These are phyloP conservation scores for Scytalopus superciliaris DNA, from an alignment of 2,113 vertebrate species.

Conservation along the genomic window DNA sequence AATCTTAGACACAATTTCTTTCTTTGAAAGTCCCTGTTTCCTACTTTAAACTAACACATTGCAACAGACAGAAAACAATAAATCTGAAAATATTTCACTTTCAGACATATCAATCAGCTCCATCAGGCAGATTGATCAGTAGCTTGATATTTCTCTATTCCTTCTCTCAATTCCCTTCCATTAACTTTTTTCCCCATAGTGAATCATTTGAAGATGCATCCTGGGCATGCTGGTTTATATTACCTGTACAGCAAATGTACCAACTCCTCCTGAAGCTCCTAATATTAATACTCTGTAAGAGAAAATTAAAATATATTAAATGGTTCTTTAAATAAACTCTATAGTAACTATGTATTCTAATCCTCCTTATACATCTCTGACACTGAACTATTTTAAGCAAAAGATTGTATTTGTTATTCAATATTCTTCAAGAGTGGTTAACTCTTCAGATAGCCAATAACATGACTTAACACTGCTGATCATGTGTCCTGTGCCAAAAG, in stretches of 20 bases:
- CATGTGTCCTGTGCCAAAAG: neutral
- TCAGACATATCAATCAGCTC: neutral
- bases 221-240: neutral
- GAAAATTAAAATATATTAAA: slow-evolving; percentile 42
- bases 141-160: neutral
- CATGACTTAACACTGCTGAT: neutral
- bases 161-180: neutral
- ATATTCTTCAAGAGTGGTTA: neutral
- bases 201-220: neutral
- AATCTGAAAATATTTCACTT: neutral
- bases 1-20: neutral
- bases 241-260: slow-evolving; percentile 95
- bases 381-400: neutral
- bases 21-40: neutral
- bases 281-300: slow-evolving; percentile 87
- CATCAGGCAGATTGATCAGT: neutral
- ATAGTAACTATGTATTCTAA: neutral
- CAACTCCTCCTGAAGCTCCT: slow-evolving; percentile 93
- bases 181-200: neutral
- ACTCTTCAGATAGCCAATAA: neutral
- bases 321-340: neutral
- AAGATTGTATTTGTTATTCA: neutral
- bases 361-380: neutral
- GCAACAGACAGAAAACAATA: neutral
- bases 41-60: neutral